A percentile compares a stretch with the other conserved stretches of the same genome.
phyloP scores from a whole-genome alignment of 2,797 vertebrate genomes.

The Cottoperca gobio region DNA sequence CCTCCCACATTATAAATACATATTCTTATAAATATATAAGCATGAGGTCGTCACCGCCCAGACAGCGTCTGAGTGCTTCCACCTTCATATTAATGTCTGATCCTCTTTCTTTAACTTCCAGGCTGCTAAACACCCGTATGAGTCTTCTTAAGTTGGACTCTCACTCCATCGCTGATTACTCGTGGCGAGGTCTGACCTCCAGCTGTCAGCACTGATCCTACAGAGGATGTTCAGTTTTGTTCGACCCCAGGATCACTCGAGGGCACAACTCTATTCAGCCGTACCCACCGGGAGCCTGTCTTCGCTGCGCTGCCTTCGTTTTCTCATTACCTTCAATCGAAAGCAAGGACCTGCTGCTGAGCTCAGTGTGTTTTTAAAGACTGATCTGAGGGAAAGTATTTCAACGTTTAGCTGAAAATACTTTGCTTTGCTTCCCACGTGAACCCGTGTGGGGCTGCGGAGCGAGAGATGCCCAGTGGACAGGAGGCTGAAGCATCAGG shows the following conservation, averaged over 20 bases:
- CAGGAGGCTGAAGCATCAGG: constrained; percentile 13
- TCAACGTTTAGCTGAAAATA: constrained; percentile 35
- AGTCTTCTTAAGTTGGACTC: constrained; percentile 27
- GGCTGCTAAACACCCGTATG: constrained; percentile 18
- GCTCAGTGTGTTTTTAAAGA: constrained; percentile 24
- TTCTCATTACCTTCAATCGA: constrained; percentile 60
- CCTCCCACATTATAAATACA: too few relatives aligned
- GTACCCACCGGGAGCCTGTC: constrained; percentile 42
- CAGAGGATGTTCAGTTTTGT: constrained; percentile 58
- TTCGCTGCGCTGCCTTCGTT: constrained; percentile 46
- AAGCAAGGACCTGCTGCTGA: constrained; percentile 24
- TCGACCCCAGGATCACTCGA: constrained; percentile 61
- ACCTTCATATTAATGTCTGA: constrained; percentile 28
- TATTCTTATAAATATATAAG: too few relatives aligned
- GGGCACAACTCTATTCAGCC: constrained; percentile 46
- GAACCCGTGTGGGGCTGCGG: constrained; percentile 40
- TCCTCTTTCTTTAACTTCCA: constrained; percentile 18
- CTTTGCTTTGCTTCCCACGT: constrained; percentile 24
- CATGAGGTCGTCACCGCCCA: background rate
- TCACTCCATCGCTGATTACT: constrained; percentile 51
- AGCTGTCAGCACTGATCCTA: constrained; percentile 61
- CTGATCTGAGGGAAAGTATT: constrained; percentile 16
- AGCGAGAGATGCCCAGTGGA: constrained; percentile 42
- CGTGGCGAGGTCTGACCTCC: constrained; percentile 65
- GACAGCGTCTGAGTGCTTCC: background rate